Conservation (phyloP, 2,113 vertebrate species). For the Tenebrosternarchus preto region DNA sequence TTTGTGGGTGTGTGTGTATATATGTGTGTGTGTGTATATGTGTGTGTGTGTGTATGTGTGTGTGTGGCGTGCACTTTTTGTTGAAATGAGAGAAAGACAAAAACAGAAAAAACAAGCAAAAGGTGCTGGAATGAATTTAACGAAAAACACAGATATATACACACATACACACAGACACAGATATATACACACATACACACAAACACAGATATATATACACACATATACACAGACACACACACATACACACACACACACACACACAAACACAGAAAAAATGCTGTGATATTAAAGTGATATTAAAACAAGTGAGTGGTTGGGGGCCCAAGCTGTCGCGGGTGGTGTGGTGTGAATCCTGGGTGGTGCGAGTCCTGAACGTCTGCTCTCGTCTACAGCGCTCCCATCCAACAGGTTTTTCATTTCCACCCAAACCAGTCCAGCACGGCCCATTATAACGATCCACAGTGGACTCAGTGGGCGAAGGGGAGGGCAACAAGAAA, state of each 20-base stretch:
- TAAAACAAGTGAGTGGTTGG: slow-evolving; percentile 41
- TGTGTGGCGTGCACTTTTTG: slow-evolving; percentile 38
- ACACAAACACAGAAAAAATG: slow-evolving; percentile 19
- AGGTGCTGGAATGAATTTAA: slow-evolving; percentile 47
- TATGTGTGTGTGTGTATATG: too few relatives aligned
- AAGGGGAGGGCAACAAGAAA: not conserved
- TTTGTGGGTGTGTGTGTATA: too few relatives aligned
- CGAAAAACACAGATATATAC: not conserved
- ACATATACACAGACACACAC: too few relatives aligned
- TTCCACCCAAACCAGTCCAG: slow-evolving; percentile 42
- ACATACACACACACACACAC: too few relatives aligned
- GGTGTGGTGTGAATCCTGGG: not conserved
- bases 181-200: too few relatives aligned
- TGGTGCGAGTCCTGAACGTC: slow-evolving; percentile 20
- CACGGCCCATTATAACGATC: slow-evolving; percentile 33
- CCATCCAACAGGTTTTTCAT: slow-evolving; percentile 32
- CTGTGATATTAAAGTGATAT: slow-evolving; percentile 51
- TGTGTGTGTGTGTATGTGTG: too few relatives aligned
- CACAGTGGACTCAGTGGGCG: slow-evolving; percentile 24
- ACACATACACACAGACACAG: too few relatives aligned
- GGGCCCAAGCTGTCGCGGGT: slow-evolving; percentile 47
- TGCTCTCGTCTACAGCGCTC: slow-evolving; percentile 35
- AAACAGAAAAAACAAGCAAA: not conserved
- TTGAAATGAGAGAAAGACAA: slow-evolving; percentile 26
- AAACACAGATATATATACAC: too few relatives aligned